Base-by-base conservation (phyloP, 2,113 vertebrate genomes). In the Vidua chalybeata region DNA sequence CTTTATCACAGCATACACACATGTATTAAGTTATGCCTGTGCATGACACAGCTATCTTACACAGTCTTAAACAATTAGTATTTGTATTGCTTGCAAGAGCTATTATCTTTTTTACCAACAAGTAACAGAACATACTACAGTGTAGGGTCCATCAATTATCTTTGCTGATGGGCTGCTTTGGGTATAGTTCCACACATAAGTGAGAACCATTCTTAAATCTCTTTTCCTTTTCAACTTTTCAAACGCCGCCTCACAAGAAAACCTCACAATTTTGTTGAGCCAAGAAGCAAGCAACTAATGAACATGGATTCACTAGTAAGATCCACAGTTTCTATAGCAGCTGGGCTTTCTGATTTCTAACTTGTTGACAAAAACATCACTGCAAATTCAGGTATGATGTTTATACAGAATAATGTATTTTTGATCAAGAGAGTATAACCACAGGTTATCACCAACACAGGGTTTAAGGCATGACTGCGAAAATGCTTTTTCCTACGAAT, bases 1-100 rank as follows among this genome's bases (percentile, higher is more conserved):
- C 46, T 90, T 66, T 21, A 52, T 66, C 37, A 27, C 13, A 58
- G 45, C 0, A 0, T 13, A 35, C 12, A 35, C 24, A 56, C 11
- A 3, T 17, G 28, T 10, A 55, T 41, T 17, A 51, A 66, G 19
- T 37, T 55, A 52, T 3, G 8, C 24, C 37, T 41, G 10, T 66
- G 39, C 13, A 27, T 13, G 31, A 69, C n/a, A 48, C 23, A 86
- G 46, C 10, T 69, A 35, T 12, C 31, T 43, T 54, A 54, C 4
- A 22, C 1, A 10, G 15, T 30, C 58, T 49, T 41, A 55, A 59
- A 64, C 9, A 27, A 15, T 5, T 16, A 33, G 1, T 23, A 81
- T 10, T 62, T 58, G 16, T 37, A 74, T 7, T 31, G 16, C 72
- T 80, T 94, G 16, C 46, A 74, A 73, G 73, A 85, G 6, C 20